Percentiles rank a stretch among this genome's conserved stretches.
Conservation (phyloP, 2,888 invertebrate species). For the Phragmatobia fuliginosa region DNA sequence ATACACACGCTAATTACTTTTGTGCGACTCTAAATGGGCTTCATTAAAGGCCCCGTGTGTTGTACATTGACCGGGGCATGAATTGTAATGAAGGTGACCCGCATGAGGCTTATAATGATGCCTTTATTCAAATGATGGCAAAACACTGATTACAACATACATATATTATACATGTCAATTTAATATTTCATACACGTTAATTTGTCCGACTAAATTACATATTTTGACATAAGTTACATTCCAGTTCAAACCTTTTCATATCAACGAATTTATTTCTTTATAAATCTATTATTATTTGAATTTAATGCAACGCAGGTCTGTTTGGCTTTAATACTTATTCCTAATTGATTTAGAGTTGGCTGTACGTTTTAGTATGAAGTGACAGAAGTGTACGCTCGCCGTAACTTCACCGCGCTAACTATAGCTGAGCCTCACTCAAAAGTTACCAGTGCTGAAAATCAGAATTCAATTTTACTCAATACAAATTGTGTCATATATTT, state of each 20-base stretch:
- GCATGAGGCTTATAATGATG: not conserved
- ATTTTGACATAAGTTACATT: not conserved
- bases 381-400: not conserved
- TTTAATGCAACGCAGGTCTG: not conserved
- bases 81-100: not conserved
- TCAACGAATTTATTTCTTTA: not conserved
- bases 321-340: not conserved
- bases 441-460: not conserved
- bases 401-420: not conserved
- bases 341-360: not conserved
- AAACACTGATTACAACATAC: not conserved
- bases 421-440: not conserved
- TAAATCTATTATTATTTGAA: not conserved
- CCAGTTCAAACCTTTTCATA: not conserved
- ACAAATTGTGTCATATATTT: no score
- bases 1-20: conserved; percentile 21
- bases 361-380: not conserved
- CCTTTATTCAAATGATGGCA: conserved; percentile 5
- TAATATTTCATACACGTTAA: not conserved
- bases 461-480: not conserved
- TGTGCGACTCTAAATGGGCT: conserved; percentile 14
- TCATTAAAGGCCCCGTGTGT: conserved; percentile 15
- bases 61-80: conserved; percentile 1
- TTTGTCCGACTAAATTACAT: not conserved
- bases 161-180: not conserved